A percentile compares a stretch with the other conserved stretches of the same genome.
phyloP scores from a whole-genome alignment of 2,113 vertebrate species.

The Otis tarda region DNA sequence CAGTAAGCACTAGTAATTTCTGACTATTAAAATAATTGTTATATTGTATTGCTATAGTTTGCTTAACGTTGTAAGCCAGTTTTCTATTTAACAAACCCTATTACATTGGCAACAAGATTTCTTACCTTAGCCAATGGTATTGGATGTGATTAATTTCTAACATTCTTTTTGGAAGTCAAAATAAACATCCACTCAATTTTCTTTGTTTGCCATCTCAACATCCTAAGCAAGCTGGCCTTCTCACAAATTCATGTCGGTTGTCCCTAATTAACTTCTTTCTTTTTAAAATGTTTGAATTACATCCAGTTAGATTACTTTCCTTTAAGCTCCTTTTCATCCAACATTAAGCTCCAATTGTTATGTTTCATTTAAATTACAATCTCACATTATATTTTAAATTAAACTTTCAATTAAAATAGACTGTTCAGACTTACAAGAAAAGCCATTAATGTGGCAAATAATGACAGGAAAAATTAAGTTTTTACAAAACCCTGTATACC shows the following conservation, averaged over 20 bases:
- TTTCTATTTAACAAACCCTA: not conserved
- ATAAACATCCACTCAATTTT: slow-evolving; percentile 45
- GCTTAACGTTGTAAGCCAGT: not conserved
- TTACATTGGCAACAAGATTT: slow-evolving; percentile 40
- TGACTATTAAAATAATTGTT: slow-evolving; percentile 51
- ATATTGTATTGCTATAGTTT: slow-evolving; percentile 24
- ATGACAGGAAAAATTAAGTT: not conserved
- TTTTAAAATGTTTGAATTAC: not conserved
- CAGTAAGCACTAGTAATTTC: slow-evolving; percentile 51
- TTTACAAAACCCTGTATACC: not conserved
- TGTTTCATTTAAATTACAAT: slow-evolving; percentile 39
- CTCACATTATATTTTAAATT: slow-evolving; percentile 1
- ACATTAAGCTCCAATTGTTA: not conserved
- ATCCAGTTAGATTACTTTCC: not conserved
- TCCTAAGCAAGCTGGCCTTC: not conserved
- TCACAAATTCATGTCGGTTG: not conserved
- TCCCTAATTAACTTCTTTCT: slow-evolving; percentile 13
- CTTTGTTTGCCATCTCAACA: slow-evolving; percentile 46
- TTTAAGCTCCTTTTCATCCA: slow-evolving; percentile 24
- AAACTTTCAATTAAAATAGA: slow-evolving; percentile 16
- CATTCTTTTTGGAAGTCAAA: slow-evolving; percentile 49
- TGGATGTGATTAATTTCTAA: slow-evolving; percentile 46
- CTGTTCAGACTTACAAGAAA: not conserved
- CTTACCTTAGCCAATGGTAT: slow-evolving; percentile 23
- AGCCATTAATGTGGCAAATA: not conserved